Conservation (phyloP, 2,888 invertebrate species). For the Hemistola chrysoprasaria region DNA sequence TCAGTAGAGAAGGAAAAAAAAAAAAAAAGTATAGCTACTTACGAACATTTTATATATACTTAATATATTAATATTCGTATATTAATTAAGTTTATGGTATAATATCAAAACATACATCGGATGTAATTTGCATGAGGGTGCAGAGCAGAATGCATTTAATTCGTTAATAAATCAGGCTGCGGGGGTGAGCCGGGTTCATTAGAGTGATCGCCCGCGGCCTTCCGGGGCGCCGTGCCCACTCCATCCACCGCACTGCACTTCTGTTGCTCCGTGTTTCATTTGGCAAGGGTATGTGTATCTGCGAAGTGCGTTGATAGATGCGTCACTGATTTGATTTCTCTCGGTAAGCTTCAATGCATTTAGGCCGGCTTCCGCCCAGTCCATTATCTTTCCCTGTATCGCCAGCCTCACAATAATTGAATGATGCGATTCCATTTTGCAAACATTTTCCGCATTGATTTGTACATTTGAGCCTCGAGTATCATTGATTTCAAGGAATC, state of each 20-base stretch:
- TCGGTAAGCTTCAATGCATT: constrained; percentile 27
- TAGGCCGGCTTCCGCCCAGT: constrained; percentile 16
- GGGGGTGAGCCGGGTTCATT: constrained; percentile 76
- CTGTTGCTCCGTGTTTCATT: constrained; percentile 68
- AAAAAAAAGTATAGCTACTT: no score
- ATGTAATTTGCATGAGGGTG: constrained; percentile 64
- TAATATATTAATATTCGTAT: constrained; percentile 1
- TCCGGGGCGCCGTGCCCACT: constrained; percentile 69
- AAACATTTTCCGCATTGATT: neutral
- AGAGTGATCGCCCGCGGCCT: constrained; percentile 76
- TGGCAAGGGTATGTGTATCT: constrained; percentile 49
- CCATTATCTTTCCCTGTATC: constrained; percentile 16
- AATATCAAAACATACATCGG: constrained; percentile 33
- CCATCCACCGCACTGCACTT: constrained; percentile 54
- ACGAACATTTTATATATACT: neutral
- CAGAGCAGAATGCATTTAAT: constrained; percentile 80
- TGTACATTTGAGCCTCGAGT: no score
- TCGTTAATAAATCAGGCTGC: constrained; percentile 80
- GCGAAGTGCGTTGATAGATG: constrained; percentile 51
- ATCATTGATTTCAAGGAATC: neutral
- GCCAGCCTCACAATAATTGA: constrained; percentile 14
- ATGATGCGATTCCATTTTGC: constrained; percentile 17
- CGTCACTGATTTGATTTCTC: constrained; percentile 50
- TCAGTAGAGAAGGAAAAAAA: no score
- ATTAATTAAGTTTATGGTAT: constrained; percentile 24